Conservation (phyloP, 2,113 vertebrate species). For the Phoenicopterus ruber region DNA sequence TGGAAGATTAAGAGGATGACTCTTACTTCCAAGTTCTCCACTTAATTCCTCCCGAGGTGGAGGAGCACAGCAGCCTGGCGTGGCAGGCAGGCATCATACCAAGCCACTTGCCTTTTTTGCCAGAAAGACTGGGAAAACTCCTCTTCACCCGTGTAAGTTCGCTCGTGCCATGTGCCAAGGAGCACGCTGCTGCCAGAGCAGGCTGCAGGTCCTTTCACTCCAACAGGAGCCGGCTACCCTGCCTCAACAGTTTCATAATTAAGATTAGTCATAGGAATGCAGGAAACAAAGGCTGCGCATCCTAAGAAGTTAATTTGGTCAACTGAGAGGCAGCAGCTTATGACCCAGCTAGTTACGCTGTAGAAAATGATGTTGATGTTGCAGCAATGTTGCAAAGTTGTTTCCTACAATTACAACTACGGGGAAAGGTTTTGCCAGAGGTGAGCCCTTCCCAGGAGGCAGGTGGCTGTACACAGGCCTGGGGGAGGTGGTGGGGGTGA, state of each 20-base stretch:
- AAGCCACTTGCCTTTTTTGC: neutral
- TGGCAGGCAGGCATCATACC: neutral
- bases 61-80: neutral
- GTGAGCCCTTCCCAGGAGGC: neutral
- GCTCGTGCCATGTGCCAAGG: neutral
- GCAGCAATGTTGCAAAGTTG: neutral
- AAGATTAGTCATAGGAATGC: neutral
- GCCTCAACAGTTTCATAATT: neutral
- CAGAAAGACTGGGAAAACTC: neutral
- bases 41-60: neutral
- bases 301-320: neutral
- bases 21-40: neutral
- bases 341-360: no score
- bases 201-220: neutral
- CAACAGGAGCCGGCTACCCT: neutral
- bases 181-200: neutral
- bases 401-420: neutral
- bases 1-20: neutral
- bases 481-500: rapidly evolving
- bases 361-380: neutral
- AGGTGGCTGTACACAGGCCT: rapidly evolving
- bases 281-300: neutral
- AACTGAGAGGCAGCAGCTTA: neutral
- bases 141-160: neutral
- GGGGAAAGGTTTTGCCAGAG: neutral